Evolutionary conservation across 2,797 vertebrate genomes (phyloP).

Genomic region (Yasuhikotakia modesta): DNA sequence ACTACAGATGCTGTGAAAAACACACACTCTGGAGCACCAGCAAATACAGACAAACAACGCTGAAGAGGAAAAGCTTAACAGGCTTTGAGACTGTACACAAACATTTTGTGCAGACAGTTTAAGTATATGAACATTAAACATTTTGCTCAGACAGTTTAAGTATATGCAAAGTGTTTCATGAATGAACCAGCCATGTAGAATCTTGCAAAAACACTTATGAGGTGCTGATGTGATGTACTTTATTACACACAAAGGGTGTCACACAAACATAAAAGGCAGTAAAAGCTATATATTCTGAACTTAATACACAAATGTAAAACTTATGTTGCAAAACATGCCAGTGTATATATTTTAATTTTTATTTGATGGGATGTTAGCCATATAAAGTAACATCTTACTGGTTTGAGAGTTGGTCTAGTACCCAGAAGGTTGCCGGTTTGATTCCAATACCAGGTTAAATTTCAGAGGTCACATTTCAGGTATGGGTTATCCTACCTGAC

Average conservation of each 20-base stretch:
- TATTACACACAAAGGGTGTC: neutral
- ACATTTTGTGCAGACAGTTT: constrained; percentile 6
- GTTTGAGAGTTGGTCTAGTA: too few relatives aligned
- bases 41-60: neutral
- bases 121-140: constrained; percentile 16
- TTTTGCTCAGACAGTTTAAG: constrained; percentile 1
- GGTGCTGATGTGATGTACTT: neutral
- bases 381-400: too few relatives aligned
- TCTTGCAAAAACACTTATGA: neutral
- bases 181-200: neutral
- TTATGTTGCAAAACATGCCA: too few relatives aligned
- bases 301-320: too few relatives aligned
- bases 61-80: neutral
- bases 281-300: too few relatives aligned
- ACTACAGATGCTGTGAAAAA: neutral
- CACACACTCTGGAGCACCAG: neutral
- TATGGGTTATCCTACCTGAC: too few relatives aligned
- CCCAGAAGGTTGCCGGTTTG: too few relatives aligned
- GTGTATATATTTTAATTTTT: too few relatives aligned
- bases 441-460: too few relatives aligned
- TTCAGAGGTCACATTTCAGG: too few relatives aligned
- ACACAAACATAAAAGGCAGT: neutral
- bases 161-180: constrained; percentile 29
- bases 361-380: too few relatives aligned
- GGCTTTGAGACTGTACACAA: constrained; percentile 17